Evolutionary conservation across 2,113 vertebrate genomes (phyloP).

Genomic region (Tapirus terrestris): DNA sequence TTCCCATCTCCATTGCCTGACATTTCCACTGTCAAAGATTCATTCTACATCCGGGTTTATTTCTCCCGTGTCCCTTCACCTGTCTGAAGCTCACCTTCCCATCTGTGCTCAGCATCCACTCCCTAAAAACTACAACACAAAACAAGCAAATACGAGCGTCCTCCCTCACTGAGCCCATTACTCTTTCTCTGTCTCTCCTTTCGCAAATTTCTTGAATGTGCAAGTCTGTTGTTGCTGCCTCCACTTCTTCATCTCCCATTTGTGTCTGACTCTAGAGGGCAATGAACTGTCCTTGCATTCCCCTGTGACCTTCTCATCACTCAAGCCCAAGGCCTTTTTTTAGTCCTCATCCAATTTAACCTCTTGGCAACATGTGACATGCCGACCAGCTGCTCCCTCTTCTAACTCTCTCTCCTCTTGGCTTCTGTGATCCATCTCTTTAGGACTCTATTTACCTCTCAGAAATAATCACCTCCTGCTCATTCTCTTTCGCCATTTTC

Average conservation of each 20-base stretch:
- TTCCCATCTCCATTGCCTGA: neutral
- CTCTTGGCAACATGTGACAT: conserved; percentile 52
- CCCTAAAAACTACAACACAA: neutral
- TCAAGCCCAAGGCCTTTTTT: conserved; percentile 61
- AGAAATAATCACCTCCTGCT: neutral
- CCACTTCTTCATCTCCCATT: neutral
- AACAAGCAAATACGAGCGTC: neutral
- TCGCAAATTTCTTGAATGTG: neutral
- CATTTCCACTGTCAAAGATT: neutral
- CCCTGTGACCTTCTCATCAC: conserved; percentile 30
- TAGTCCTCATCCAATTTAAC: conserved; percentile 64
- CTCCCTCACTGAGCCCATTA: neutral
- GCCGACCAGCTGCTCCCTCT: neutral
- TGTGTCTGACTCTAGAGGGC: neutral
- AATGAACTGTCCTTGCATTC: neutral
- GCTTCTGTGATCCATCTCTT: neutral
- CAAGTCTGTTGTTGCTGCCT: neutral
- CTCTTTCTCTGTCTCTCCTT: neutral
- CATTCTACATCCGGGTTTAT: neutral
- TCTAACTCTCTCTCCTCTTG: neutral
- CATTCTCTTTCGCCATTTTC: neutral
- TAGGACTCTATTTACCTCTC: neutral
- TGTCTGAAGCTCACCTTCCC: neutral
- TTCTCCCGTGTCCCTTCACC: neutral
- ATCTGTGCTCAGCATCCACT: neutral